Conservation (phyloP, 1,140 invertebrate genomes). For the Planococcus citri region DNA sequence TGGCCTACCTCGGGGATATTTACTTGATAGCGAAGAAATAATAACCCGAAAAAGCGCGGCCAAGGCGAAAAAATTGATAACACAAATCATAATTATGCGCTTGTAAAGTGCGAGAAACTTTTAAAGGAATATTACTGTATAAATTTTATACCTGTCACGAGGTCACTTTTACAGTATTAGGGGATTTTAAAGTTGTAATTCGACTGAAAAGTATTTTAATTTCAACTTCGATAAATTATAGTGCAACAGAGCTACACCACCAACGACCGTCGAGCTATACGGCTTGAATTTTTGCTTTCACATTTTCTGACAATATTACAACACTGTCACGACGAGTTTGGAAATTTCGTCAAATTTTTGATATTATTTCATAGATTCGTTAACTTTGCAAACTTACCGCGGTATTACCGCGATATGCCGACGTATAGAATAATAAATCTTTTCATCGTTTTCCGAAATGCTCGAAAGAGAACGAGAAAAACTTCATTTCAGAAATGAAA, state of each 20-base stretch:
- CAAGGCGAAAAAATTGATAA: background rate
- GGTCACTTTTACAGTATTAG: background rate
- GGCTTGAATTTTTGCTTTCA: too few relatives aligned
- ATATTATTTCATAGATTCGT: too few relatives aligned
- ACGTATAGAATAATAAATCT: too few relatives aligned
- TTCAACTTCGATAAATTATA: conserved; percentile 7
- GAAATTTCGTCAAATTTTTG: background rate
- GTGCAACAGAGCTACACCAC: too few relatives aligned
- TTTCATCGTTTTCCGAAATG: too few relatives aligned
- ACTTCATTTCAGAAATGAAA: too few relatives aligned
- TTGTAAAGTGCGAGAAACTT: background rate
- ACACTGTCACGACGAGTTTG: background rate
- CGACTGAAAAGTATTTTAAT: conserved; percentile 3
- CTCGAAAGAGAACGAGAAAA: too few relatives aligned
- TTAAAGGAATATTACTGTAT: background rate
- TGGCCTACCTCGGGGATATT: background rate
- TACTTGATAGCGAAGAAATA: background rate
- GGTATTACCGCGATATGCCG: too few relatives aligned
- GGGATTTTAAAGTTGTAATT: background rate
- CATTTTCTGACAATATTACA: background rate
- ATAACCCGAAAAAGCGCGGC: background rate
- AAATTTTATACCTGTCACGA: background rate
- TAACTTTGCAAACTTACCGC: too few relatives aligned
- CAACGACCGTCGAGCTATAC: too few relatives aligned
- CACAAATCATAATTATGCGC: background rate